Evolutionary conservation across 1,140 invertebrate genomes (phyloP), one percentile per base, ranked within the genome.

Genomic region (Melipona quadrifasciata): DNA sequence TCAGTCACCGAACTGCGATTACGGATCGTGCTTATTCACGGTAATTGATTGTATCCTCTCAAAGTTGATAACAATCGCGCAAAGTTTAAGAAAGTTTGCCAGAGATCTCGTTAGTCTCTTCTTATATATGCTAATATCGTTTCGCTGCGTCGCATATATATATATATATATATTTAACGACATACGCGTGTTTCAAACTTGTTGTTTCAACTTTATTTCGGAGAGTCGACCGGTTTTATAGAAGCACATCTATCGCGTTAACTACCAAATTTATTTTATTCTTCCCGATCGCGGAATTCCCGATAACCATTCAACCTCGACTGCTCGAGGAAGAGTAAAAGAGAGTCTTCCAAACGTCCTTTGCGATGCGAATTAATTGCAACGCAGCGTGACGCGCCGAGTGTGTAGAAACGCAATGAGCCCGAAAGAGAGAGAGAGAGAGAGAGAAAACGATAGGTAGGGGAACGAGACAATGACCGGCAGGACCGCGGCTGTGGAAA

Each of bases 401-500:
- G 16, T 19, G 70, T 51, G 10, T 24, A 17, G 39, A n/a, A 51
- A 72, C 39, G 70, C 39, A 53, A 51, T 21, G 24, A 72, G 70
- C n/a, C 21, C 8, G n/a, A 71, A 51, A 51, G 47, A 72, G 72
- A 31, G 14, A 19, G 67, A 53, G 47, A 47, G 24, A 76, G 17
- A 34, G 55, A 31, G 51, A 24, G 58, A 64, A 16, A 12, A 31
- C 1, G 17, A 55, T 31, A 24, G 2, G 34, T 16, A 51, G 12
- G n/a, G 24, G 76, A 5, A 55, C 3, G 64, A 39, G 64, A 79
- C 51, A 74, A 61, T 47, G 47, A 79, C 14, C 71, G 82, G 61
- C 47, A 51, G 51, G 31, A 31, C 16, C 27, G 78, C 19, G 31
- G 55, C 73, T 61, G 68, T 51, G 24, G 70, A 64, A 34, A 51